These are phyloP conservation scores for Cnemophilus loriae DNA, from an alignment of 2,113 vertebrate genomes.

Conservation along the genomic window DNA sequence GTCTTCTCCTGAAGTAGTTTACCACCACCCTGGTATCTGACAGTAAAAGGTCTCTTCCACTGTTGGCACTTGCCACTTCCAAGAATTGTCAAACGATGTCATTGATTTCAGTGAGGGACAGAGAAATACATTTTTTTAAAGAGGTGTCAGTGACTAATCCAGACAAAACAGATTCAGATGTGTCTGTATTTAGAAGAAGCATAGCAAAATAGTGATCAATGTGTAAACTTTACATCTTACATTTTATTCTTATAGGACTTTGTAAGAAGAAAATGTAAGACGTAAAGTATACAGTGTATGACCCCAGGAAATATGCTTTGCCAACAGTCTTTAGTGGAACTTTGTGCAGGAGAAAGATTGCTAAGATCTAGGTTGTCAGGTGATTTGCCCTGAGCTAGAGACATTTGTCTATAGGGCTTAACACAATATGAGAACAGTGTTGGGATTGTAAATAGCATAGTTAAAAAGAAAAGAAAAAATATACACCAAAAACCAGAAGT, in stretches of 20 bases:
- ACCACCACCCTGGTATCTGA: not conserved
- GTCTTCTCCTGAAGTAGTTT: not conserved
- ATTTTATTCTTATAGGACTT: no score
- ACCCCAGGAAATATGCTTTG: not conserved
- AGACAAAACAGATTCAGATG: not conserved
- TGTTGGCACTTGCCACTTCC: not conserved
- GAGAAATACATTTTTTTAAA: not conserved
- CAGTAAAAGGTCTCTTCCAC: not conserved
- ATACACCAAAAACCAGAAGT: not conserved
- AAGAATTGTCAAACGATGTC: not conserved
- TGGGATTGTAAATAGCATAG: not conserved
- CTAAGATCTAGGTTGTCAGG: not conserved
- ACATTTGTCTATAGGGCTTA: not conserved
- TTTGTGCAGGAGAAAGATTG: not conserved
- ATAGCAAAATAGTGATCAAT: not conserved
- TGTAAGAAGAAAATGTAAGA: not conserved
- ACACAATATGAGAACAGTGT: not conserved
- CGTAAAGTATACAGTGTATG: not conserved
- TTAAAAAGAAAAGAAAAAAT: not conserved
- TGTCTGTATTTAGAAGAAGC: not conserved
- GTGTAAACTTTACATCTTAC: no score
- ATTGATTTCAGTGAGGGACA: not conserved
- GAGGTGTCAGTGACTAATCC: not conserved
- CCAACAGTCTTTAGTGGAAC: not conserved
- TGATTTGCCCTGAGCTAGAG: not conserved